Conservation (phyloP, 2,888 invertebrate genomes). For the Drosophila testacea region DNA sequence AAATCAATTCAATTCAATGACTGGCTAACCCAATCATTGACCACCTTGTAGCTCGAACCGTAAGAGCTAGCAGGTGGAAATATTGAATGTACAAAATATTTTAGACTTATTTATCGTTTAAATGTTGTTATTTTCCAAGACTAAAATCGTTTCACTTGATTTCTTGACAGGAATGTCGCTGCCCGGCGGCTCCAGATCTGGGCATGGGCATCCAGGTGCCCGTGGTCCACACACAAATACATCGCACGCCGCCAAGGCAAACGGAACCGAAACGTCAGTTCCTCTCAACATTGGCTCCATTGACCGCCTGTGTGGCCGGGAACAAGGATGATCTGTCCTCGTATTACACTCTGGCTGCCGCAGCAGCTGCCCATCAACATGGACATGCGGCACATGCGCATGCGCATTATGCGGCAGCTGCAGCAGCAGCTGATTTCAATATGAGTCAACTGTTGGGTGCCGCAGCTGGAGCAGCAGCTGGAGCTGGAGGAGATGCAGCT, state of each 20-base stretch:
- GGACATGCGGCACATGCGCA: conserved; percentile 61
- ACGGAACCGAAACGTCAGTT: conserved; percentile 91
- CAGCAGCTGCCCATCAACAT: conserved; percentile 85
- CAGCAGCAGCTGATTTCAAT: conserved; percentile 88
- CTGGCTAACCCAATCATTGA: no score
- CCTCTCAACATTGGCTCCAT: conserved; percentile 91
- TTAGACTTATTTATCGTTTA: no score
- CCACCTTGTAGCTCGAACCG: no score
- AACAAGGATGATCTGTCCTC: conserved; percentile 87
- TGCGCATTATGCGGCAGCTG: conserved; percentile 69
- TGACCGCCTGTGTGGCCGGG: conserved; percentile 91
- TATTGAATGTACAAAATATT: no score
- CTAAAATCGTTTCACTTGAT: neutral
- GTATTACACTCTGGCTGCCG: conserved; percentile 87
- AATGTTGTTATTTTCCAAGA: neutral
- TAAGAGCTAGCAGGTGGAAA: no score
- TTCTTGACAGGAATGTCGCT: conserved; percentile 83
- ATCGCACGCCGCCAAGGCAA: conserved; percentile 85
- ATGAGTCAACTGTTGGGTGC: conserved; percentile 84
- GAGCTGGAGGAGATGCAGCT: conserved; percentile 48
- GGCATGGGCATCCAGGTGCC: conserved; percentile 86
- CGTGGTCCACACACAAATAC: conserved; percentile 85
- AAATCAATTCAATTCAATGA: no score
- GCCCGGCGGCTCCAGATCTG: conserved; percentile 86
- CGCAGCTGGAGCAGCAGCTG: conserved; percentile 53